phyloP scores from a whole-genome alignment of 2,113 vertebrate species.

The Hippocampus guttulatus region DNA sequence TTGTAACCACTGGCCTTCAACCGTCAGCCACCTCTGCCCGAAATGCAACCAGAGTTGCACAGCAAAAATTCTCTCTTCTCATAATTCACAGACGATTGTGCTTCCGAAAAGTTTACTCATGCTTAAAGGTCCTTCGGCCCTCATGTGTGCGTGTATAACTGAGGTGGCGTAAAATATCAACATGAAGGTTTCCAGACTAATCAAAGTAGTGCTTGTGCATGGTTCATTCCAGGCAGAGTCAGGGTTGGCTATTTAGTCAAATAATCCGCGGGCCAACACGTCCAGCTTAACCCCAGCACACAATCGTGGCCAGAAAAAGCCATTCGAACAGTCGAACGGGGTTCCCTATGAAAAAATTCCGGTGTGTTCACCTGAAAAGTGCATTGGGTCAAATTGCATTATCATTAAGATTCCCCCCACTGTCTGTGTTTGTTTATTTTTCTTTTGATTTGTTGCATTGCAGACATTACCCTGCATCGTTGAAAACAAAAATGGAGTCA shows the following conservation, averaged over 20 bases:
- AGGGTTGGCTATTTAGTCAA: not conserved
- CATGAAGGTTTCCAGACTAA: not conserved
- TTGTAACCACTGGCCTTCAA: not conserved
- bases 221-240: not conserved
- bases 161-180: not conserved
- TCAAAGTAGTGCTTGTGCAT: not conserved
- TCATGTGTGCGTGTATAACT: not conserved
- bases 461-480: slow-evolving; percentile 8
- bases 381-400: slow-evolving; percentile 2
- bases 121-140: not conserved
- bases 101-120: slow-evolving; percentile 12
- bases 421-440: slow-evolving; percentile 37
- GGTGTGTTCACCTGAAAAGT: slow-evolving; percentile 4
- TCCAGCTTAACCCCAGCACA: not conserved
- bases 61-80: not conserved
- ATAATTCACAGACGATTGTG: not conserved
- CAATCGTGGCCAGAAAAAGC: not conserved
- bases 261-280: not conserved
- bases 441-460: not conserved
- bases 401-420: not conserved
- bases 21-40: slow-evolving; percentile 1
- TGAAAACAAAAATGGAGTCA: not conserved
- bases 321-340: not conserved
- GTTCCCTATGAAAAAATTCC: not conserved
- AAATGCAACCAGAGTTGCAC: not conserved